A percentile compares a stretch with the other conserved stretches of the same genome.
Conservation (phyloP, 2,113 vertebrate species). For the Corvus moneduloides region DNA sequence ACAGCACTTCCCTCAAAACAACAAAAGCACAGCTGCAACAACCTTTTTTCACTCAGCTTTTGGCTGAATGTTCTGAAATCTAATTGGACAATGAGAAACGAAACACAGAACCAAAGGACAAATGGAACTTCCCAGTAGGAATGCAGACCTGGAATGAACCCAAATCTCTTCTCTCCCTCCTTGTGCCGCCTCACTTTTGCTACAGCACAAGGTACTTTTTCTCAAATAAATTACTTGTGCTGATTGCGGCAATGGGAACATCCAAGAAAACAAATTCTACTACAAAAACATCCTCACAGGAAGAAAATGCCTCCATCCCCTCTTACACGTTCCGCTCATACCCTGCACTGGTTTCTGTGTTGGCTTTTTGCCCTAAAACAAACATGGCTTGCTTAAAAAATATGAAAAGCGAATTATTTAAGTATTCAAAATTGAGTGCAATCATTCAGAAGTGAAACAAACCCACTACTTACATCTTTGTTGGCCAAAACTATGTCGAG, state of each 20-base stretch:
- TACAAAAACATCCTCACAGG: neutral
- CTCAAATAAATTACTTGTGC: neutral
- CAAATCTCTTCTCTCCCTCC: neutral
- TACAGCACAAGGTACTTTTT: neutral
- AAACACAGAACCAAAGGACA: neutral
- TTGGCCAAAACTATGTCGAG: conserved; percentile 87
- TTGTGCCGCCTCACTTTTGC: neutral
- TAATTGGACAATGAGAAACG: neutral
- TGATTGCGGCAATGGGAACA: neutral
- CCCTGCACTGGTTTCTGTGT: neutral
- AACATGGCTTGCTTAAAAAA: neutral
- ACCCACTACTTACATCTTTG: conserved; percentile 83
- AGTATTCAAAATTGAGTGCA: neutral
- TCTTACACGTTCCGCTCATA: neutral
- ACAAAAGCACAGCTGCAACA: neutral
- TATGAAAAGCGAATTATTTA: neutral
- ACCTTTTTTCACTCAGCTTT: neutral
- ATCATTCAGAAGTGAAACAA: neutral
- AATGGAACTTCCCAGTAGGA: rapidly evolving
- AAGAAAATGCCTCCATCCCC: neutral
- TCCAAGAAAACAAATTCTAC: neutral
- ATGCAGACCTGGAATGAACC: neutral
- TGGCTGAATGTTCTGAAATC: neutral
- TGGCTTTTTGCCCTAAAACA: neutral
- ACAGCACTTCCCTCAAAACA: neutral